A percentile compares a stretch with the other conserved stretches of the same genome.
Evolutionary conservation across 2,888 invertebrate species (phyloP).

Genomic region (Bellardia pandia): DNA sequence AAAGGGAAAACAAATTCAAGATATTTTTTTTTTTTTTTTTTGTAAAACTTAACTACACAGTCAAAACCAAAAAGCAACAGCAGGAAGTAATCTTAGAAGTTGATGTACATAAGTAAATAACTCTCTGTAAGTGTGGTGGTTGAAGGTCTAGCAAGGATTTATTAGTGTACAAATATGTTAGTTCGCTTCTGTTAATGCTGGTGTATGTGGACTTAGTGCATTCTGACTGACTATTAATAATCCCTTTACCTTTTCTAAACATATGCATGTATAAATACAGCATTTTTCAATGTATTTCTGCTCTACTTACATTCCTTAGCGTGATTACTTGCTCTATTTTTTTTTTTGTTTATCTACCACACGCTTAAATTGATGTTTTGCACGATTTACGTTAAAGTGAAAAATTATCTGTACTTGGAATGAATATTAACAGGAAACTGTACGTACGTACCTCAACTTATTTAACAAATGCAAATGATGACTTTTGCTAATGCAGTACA

Average conservation of each 20-base stretch:
- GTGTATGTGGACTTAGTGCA: neutral
- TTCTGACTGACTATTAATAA: slow-evolving; percentile 34
- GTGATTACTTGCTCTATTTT: neutral
- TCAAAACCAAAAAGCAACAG: slow-evolving; percentile 25
- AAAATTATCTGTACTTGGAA: slow-evolving; percentile 38
- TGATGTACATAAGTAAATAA: neutral
- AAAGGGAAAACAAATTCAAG: neutral
- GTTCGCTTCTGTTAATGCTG: neutral
- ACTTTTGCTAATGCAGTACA: slow-evolving; percentile 5
- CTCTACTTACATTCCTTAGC: neutral
- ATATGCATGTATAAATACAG: neutral
- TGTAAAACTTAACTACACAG: neutral
- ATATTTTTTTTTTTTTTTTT: neutral
- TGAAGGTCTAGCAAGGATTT: neutral
- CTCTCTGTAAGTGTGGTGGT: neutral
- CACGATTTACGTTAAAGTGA: slow-evolving; percentile 53
- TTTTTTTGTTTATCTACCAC: neutral
- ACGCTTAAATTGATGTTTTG: slow-evolving; percentile 54
- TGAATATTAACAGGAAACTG: slow-evolving; percentile 19
- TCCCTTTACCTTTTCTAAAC: neutral
- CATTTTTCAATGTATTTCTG: neutral
- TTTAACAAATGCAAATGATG: slow-evolving; percentile 22
- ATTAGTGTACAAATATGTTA: neutral
- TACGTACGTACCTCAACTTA: neutral
- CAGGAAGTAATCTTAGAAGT: slow-evolving; percentile 15